Evolutionary conservation across 1,140 invertebrate species (phyloP), one percentile per base, ranked within the genome.

Genomic region (Saccostrea cuccullata): DNA sequence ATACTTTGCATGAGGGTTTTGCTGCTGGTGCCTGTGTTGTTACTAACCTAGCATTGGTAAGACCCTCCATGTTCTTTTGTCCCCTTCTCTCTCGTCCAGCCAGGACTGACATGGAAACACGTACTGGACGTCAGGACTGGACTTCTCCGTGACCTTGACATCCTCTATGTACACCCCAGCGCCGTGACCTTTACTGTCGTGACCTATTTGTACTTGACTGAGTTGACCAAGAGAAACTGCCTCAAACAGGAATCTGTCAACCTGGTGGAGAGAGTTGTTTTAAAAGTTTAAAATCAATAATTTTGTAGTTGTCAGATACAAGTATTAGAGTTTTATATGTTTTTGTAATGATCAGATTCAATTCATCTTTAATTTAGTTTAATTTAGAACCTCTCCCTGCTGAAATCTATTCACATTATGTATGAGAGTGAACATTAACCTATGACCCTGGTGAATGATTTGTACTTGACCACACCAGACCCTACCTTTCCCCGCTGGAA

Each of bases 81-180:
- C 93, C 82, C 90, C 92, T 60, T 92, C 92, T 84, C 91, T 90
- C 26, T 91, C 87, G 82, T 94, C 93, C 86, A 94, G 89, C 93
- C 93, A 94, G 30, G 86, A 77, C 26, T 87, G 58, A 89, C 93
- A 94, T 4, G 93, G 93, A 84, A 94, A 93, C 13, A 93, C 83
- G 84, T 88, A 89, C 55, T 90, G 88, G 2, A 85, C 67, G 5
- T 56, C 23, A 17, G 86, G 85, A 84, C 86, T 89, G 55, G 87
- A 83, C 15, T 64, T 90, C 23, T 92, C 93, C 36, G 84, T 90
- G 36, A 94, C 90, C 5, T 88, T 86, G 6, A 94, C 89, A 36
- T 92, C 91, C 30, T 94, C 92, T 84, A 93, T 82, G 82, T 90
- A 94, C 90, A 93, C 92, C 82, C 93, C 93, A 84, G 92, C 89